These are phyloP conservation scores for Drosophila varians DNA, from an alignment of 1,140 invertebrate genomes.

Conservation along the genomic window DNA sequence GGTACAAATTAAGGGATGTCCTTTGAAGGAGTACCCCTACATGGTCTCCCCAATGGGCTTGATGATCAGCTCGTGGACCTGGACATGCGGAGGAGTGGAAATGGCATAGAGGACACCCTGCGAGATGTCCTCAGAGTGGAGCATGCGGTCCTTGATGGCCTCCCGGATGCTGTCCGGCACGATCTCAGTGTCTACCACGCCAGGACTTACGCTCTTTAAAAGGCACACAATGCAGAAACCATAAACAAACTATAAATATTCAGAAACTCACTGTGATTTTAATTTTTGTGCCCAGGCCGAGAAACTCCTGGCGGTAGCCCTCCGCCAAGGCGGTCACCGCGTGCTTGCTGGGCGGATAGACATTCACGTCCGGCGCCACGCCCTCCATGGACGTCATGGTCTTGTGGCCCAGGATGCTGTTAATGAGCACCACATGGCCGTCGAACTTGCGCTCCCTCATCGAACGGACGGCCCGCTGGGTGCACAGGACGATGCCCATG, in stretches of 20 bases:
- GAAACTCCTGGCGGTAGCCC: conserved; percentile 87
- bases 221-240: no score
- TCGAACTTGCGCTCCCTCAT: conserved; percentile 87
- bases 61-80: conserved; percentile 82
- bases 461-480: conserved; percentile 87
- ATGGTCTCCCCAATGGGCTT: conserved; percentile 71
- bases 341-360: conserved; percentile 89
- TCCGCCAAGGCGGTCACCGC: conserved; percentile 88
- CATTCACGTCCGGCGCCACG: conserved; percentile 59
- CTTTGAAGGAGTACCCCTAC: conserved; percentile 4
- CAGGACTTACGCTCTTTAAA: conserved; percentile 86
- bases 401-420: conserved; percentile 86
- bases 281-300: conserved; percentile 85
- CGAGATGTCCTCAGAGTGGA: conserved; percentile 84
- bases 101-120: conserved; percentile 85
- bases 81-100: conserved; percentile 84
- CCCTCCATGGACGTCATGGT: conserved; percentile 79
- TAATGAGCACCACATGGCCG: conserved; percentile 90
- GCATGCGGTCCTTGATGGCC: conserved; percentile 20
- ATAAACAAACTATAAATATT: no score
- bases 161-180: conserved; percentile 54
- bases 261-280: conserved; percentile 87
- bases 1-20: neutral
- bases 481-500: conserved; percentile 87
- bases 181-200: conserved; percentile 85